Percentiles rank a stretch among this genome's conserved stretches.
Conservation (phyloP, 2,113 vertebrate genomes). For the Chionomys nivalis region DNA sequence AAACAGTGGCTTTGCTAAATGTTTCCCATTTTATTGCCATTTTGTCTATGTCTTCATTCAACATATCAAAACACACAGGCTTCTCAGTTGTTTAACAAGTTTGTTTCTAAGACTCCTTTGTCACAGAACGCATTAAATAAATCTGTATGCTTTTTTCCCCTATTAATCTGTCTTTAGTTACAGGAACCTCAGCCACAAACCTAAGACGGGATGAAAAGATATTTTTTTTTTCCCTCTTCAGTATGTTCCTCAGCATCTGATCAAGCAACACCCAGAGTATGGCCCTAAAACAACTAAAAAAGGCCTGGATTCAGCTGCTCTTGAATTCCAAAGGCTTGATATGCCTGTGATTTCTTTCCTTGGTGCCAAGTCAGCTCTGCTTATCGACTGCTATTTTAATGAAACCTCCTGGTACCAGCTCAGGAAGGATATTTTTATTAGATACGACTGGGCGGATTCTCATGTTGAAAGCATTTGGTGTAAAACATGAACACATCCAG, state of each 20-base stretch:
- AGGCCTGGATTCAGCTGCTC: constrained; percentile 26
- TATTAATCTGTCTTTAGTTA: constrained; percentile 26
- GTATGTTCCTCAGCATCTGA: constrained; percentile 17
- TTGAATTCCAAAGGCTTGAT: constrained; percentile 55
- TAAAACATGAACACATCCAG: constrained; percentile 59
- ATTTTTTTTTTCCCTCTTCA: background rate
- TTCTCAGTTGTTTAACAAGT: background rate
- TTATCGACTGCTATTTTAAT: constrained; percentile 77
- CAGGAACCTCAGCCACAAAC: background rate
- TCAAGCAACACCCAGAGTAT: constrained; percentile 19
- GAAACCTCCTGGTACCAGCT: constrained; percentile 75
- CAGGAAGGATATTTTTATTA: constrained; percentile 79
- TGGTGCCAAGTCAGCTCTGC: constrained; percentile 54
- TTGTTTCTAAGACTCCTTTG: background rate
- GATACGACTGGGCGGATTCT: constrained; percentile 70
- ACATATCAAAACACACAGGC: background rate
- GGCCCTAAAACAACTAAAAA: constrained; percentile 39
- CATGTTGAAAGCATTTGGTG: constrained; percentile 78
- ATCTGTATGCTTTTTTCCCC: background rate
- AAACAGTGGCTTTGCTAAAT: background rate
- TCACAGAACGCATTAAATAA: background rate
- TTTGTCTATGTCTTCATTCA: background rate
- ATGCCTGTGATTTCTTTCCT: constrained; percentile 44
- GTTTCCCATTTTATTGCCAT: background rate
- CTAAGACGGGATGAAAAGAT: background rate